Percentiles rank a stretch among this genome's conserved stretches.
phyloP scores from a whole-genome alignment of 2,797 vertebrate genomes.

The Rhynchonycteris naso region DNA sequence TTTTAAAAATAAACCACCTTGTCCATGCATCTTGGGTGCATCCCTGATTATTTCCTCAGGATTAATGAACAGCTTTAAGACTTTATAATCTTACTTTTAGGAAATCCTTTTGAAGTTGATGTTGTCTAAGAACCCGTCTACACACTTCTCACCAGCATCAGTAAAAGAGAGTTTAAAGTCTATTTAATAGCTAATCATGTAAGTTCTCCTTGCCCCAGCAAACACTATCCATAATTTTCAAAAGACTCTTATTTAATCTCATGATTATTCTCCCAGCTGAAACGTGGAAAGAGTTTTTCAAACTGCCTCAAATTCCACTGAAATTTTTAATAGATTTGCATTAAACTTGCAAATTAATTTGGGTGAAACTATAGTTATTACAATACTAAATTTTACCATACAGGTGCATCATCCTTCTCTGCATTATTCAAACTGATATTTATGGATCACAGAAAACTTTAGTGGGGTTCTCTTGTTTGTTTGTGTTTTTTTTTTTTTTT shows the following conservation, averaged over 20 bases:
- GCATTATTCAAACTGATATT: not conserved
- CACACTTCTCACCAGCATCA: not conserved
- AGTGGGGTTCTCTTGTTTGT: not conserved
- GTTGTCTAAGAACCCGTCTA: not conserved
- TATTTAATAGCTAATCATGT: not conserved
- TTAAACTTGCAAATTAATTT: slow-evolving; percentile 61
- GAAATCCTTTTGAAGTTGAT: not conserved
- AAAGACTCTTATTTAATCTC: slow-evolving; percentile 21
- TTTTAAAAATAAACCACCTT: not conserved
- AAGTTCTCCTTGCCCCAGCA: not conserved
- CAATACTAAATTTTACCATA: not conserved
- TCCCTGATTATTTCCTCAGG: slow-evolving; percentile 24
- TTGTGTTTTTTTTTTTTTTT: not conserved
- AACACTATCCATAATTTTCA: not conserved
- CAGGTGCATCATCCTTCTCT: not conserved
- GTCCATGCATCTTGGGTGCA: not conserved
- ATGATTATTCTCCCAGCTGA: slow-evolving; percentile 34
- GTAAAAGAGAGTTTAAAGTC: not conserved
- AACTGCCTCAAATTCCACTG: slow-evolving; percentile 41
- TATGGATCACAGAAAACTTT: not conserved
- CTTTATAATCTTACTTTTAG: not conserved
- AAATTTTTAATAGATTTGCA: slow-evolving; percentile 38
- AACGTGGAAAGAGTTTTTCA: slow-evolving; percentile 36
- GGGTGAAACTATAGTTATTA: not conserved
- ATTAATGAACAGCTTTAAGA: not conserved